phyloP scores from a whole-genome alignment of 1,140 invertebrate genomes.

The Brachionus sp. region DNA sequence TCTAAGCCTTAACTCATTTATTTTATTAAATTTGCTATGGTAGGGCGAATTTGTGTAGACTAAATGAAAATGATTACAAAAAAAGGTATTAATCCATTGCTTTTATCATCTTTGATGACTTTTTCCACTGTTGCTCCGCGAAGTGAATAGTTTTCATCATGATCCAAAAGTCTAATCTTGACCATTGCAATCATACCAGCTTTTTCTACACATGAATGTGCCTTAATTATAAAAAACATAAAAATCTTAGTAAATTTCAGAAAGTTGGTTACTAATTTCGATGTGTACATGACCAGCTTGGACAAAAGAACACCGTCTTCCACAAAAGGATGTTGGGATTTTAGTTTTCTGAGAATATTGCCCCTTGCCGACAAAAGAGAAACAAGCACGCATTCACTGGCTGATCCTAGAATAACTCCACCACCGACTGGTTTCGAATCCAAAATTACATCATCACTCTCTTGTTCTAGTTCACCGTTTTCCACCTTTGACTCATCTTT shows the following conservation, averaged over 20 bases:
- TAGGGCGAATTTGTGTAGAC: too few relatives aligned
- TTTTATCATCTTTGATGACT: constrained; percentile 66
- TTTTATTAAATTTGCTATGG: too few relatives aligned
- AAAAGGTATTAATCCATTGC: constrained; percentile 80
- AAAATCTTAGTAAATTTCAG: not conserved
- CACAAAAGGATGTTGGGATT: constrained; percentile 69
- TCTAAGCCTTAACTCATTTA: too few relatives aligned
- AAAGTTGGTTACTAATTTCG: constrained; percentile 62
- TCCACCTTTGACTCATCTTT: constrained; percentile 64
- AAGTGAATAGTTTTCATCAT: constrained; percentile 87
- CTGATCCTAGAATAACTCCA: constrained; percentile 66
- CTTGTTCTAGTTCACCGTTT: not conserved
- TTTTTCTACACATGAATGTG: constrained; percentile 99
- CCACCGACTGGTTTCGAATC: constrained; percentile 50
- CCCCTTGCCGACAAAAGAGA: constrained; percentile 76
- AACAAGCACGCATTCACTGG: constrained; percentile 82
- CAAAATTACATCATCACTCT: constrained; percentile 86
- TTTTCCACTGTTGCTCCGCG: constrained; percentile 78
- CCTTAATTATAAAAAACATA: constrained; percentile 61
- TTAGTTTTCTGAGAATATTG: constrained; percentile 22
- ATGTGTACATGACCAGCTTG: constrained; percentile 84
- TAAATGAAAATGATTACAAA: constrained; percentile 71
- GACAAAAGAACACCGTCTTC: constrained; percentile 89
- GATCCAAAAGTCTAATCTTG: constrained; percentile 90
- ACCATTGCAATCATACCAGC: constrained; percentile 98